Evolutionary conservation across 2,888 invertebrate genomes (phyloP), one percentile per base, ranked within the genome.

Genomic region (Laspeyria flexula): DNA sequence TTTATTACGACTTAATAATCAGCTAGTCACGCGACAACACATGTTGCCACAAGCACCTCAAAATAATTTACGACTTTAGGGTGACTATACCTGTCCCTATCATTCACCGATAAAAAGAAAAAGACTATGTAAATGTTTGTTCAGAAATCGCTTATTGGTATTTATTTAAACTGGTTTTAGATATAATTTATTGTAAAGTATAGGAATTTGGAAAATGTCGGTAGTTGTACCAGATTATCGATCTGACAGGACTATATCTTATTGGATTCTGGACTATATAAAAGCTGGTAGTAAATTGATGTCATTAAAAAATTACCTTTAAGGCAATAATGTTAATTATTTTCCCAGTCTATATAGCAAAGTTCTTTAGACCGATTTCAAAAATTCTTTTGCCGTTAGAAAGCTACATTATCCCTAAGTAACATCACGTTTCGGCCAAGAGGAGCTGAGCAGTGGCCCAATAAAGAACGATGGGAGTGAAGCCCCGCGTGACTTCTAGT

Each of bases 1-100:
- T 90, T 86, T 90, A 92, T 91, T 88, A 88, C 86, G 79, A 85
- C 83, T 87, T 88, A 88, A 90, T 92, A 90, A 88, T 82, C 82
- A 79, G 68, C 78, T 71, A 82, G 83, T 86, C 85, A 87, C 82
- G 82, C 83, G 86, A 88, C 85, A 83, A 75, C 77, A 74, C 85
- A 85, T 90, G 88, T 85, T 71, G 74, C 69, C 80, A 83, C 81
- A 83, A 86, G 85, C 83, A 79, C 81, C 83, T 66, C 71, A 71
- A 77, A 68, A 76, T 86, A 85, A 92, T 91, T 91, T 92, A 92
- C 78, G 88, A 86, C 80, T 63, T 72, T 70, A 79, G 87, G 89
- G 85, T 78, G 75, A 71, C 60, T 75, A 55, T 70, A 53, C 39
- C 69, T 66, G 48, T 86, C 85, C 70, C 74, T 69, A 48, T 82